These are phyloP conservation scores for Sicus ferrugineus DNA, from an alignment of 2,888 invertebrate genomes.

Conservation along the genomic window DNA sequence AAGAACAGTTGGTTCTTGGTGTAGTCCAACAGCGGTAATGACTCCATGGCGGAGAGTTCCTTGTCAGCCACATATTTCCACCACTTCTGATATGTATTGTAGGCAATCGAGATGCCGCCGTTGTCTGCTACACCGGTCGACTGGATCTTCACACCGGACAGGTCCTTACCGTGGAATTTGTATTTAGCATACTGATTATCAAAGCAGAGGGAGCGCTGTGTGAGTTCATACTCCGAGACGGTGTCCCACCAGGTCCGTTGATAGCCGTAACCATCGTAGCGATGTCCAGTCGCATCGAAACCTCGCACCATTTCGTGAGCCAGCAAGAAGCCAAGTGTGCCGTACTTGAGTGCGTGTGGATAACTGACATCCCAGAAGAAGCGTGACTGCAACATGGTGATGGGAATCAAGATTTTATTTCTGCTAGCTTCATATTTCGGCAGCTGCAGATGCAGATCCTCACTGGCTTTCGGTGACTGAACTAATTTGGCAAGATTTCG, in stretches of 20 bases:
- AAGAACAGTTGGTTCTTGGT: constrained; percentile 56
- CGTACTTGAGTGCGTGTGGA: constrained; percentile 55
- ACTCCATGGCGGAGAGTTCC: constrained; percentile 45
- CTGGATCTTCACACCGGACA: constrained; percentile 47
- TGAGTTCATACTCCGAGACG: constrained; percentile 47
- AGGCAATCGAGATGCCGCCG: constrained; percentile 57
- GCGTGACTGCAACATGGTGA: constrained; percentile 56
- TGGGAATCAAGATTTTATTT: constrained; percentile 55
- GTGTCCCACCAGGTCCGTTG: constrained; percentile 57
- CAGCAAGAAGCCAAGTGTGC: constrained; percentile 54
- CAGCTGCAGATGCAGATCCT: constrained; percentile 43
- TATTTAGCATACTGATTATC: constrained; percentile 53
- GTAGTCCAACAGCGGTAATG: constrained; percentile 51
- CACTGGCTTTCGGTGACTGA: constrained; percentile 46
- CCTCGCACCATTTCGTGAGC: constrained; percentile 59
- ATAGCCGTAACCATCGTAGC: constrained; percentile 54
- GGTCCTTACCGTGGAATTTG: constrained; percentile 46
- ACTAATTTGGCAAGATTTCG: constrained; percentile 46
- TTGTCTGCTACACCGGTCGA: constrained; percentile 54
- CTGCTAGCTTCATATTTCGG: constrained; percentile 51
- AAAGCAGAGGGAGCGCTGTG: constrained; percentile 53
- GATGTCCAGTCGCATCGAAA: constrained; percentile 56
- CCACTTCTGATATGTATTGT: constrained; percentile 57
- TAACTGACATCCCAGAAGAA: constrained; percentile 59
- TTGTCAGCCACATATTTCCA: constrained; percentile 52